These are phyloP conservation scores for Leptopterna dolabrata DNA, from an alignment of 2,888 invertebrate species.

Conservation along the genomic window DNA sequence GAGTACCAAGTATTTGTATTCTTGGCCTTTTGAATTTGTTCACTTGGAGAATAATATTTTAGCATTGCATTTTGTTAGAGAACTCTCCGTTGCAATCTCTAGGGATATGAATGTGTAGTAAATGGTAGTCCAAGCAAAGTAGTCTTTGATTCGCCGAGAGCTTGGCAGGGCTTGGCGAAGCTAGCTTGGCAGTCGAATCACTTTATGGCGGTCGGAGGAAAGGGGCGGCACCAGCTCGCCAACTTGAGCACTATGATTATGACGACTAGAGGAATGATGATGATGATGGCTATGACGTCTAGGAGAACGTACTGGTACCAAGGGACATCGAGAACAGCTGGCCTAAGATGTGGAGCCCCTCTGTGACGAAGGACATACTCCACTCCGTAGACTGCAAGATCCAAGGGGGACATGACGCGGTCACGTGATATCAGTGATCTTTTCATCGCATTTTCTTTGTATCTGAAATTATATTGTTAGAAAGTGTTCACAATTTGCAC, in stretches of 20 bases:
- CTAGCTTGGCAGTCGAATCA: no score
- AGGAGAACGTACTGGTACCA: slow-evolving; percentile 64
- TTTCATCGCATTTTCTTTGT: slow-evolving; percentile 57
- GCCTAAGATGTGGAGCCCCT: slow-evolving; percentile 66
- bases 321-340: slow-evolving; percentile 62
- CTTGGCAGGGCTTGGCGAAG: no score
- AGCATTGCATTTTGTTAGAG: no score
- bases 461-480: slow-evolving; percentile 44
- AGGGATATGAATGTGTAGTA: no score
- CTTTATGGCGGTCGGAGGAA: background rate
- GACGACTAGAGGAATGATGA: slow-evolving; percentile 25
- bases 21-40: no score
- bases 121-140: no score
- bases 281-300: slow-evolving; percentile 61
- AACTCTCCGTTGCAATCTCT: no score
- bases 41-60: no score
- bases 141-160: no score
- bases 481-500: no score
- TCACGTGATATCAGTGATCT: slow-evolving; percentile 66
- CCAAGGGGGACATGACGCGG: slow-evolving; percentile 71
- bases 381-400: slow-evolving; percentile 74
- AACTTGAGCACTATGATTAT: background rate
- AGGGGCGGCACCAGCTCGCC: background rate
- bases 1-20: no score
- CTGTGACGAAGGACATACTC: slow-evolving; percentile 74